Evolutionary conservation across 2,113 vertebrate genomes (phyloP).

Genomic region (Corynorhinus townsendii): DNA sequence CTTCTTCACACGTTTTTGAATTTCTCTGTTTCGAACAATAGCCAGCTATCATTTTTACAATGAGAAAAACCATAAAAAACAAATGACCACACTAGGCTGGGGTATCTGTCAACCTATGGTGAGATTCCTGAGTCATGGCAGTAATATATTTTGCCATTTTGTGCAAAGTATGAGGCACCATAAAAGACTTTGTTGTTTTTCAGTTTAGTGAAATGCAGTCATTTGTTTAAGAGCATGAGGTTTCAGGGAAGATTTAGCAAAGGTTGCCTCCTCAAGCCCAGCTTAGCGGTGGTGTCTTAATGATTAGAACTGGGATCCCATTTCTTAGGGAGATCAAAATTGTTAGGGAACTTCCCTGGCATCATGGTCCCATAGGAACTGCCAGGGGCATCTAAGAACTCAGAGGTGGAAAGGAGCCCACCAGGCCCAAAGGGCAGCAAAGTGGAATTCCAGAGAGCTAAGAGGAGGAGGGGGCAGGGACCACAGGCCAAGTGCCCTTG

Average conservation of each 20-base stretch:
- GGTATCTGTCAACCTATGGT: rapidly evolving
- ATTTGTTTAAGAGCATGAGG: not conserved
- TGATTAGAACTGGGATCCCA: not conserved
- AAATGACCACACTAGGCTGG: not conserved
- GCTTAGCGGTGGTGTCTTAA: not conserved
- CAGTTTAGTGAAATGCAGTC: not conserved
- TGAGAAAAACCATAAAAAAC: not conserved
- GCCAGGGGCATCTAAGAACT: not conserved
- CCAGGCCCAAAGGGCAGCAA: not conserved
- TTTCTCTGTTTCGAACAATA: not conserved
- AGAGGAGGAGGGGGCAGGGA: not conserved
- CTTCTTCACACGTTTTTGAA: not conserved
- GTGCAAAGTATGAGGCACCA: not conserved
- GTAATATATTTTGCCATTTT: not conserved
- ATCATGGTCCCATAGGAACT: not conserved
- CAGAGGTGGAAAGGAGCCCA: not conserved
- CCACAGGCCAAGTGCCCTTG: not conserved
- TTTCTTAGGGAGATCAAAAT: not conserved
- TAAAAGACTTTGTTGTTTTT: not conserved
- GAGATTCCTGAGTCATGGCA: not conserved
- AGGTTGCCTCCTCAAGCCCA: rapidly evolving
- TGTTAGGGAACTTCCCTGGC: not conserved
- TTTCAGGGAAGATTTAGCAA: not conserved
- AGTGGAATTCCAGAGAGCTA: not conserved
- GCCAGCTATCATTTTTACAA: not conserved